A percentile compares a stretch with the other conserved stretches of the same genome.
Conservation (phyloP, 2,888 invertebrate genomes). For the Blastobasis lacticolella region DNA sequence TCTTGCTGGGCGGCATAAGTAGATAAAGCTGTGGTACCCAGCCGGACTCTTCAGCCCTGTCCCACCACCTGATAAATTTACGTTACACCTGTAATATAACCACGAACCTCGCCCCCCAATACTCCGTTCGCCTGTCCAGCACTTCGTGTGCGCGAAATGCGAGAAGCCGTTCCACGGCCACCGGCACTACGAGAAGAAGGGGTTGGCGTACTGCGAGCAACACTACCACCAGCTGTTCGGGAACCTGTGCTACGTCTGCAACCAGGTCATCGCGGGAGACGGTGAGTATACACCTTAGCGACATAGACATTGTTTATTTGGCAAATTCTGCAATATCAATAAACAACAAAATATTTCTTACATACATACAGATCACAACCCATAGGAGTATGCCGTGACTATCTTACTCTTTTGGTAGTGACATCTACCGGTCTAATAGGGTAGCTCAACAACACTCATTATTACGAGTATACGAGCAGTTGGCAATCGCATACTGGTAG, state of each 20-base stretch:
- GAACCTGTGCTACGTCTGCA: slow-evolving; percentile 98
- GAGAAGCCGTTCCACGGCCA: slow-evolving; percentile 99
- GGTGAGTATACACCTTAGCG: slow-evolving; percentile 74
- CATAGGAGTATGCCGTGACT: too few species aligned
- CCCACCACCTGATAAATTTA: neutral
- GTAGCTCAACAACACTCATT: too few species aligned
- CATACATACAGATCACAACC: too few species aligned
- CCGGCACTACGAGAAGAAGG: slow-evolving; percentile 99
- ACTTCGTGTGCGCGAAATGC: slow-evolving; percentile 99
- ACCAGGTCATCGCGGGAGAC: slow-evolving; percentile 97
- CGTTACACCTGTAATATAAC: neutral
- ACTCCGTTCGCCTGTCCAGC: slow-evolving; percentile 70
- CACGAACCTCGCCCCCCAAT: neutral
- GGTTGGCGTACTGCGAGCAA: slow-evolving; percentile 98
- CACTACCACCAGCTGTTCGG: slow-evolving; percentile 99
- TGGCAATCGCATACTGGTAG: too few species aligned
- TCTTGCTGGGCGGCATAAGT: too few species aligned
- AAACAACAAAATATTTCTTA: too few species aligned
- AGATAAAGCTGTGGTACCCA: neutral
- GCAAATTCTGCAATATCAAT: too few species aligned
- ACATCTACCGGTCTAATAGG: too few species aligned
- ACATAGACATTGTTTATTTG: too few species aligned
- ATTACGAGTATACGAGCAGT: too few species aligned
- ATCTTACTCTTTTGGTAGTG: too few species aligned
- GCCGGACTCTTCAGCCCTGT: too few species aligned